phyloP scores from a whole-genome alignment of 2,888 invertebrate species.

The Conops quadrifasciatus region DNA sequence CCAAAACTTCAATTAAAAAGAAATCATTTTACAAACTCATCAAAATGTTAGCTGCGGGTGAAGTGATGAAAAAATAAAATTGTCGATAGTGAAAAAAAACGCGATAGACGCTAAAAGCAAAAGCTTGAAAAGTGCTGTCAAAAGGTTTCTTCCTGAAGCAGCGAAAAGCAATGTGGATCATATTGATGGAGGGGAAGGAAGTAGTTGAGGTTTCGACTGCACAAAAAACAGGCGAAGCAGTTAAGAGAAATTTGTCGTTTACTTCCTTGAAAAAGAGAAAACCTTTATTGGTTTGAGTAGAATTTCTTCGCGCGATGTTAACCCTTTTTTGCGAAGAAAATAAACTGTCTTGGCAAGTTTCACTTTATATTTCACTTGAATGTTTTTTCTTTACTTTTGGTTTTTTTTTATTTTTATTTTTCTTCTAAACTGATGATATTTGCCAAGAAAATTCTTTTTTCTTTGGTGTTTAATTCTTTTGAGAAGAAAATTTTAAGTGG shows the following conservation, averaged over 20 bases:
- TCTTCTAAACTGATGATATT: neutral
- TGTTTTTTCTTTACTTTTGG: neutral
- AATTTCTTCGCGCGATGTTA: too few relatives aligned
- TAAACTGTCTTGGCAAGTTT: neutral
- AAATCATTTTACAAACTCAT: constrained; percentile 29
- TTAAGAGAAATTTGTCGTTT: too few relatives aligned
- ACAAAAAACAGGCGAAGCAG: neutral
- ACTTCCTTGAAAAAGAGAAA: neutral
- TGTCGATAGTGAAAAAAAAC: neutral
- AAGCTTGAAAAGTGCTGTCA: neutral
- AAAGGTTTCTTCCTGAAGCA: neutral
- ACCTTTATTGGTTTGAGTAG: neutral
- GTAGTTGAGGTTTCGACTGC: neutral
- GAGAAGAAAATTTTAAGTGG: neutral
- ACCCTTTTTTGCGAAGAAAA: neutral
- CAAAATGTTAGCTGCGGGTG: constrained; percentile 33
- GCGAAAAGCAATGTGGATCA: neutral
- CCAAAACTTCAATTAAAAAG: constrained; percentile 33
- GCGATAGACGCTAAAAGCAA: constrained; percentile 15
- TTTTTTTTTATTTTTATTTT: neutral
- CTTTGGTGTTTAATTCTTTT: neutral
- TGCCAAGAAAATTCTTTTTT: neutral
- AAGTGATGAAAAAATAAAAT: constrained; percentile 23
- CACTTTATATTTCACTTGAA: neutral
- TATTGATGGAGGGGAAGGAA: neutral